These are phyloP conservation scores for Trematocara stigmaticum DNA, from an alignment of 2,113 vertebrate genomes.

Conservation along the genomic window DNA sequence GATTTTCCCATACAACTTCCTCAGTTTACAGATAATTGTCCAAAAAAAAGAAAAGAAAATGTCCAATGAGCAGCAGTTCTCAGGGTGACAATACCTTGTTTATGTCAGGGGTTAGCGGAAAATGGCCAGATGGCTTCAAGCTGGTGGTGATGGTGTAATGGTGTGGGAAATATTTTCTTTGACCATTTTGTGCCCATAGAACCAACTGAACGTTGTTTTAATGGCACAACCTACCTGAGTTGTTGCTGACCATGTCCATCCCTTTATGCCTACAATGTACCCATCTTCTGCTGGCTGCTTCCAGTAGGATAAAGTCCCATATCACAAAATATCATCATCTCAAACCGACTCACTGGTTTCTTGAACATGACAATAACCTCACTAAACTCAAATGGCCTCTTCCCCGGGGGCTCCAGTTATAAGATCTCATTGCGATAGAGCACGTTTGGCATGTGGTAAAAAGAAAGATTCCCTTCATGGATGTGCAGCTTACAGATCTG, in stretches of 20 bases:
- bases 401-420: background rate
- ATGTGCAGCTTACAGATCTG: background rate
- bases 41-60: background rate
- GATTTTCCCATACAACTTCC: background rate
- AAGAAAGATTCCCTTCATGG: background rate
- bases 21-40: background rate
- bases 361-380: background rate
- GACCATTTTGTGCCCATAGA: fast-evolving
- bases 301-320: background rate
- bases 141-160: background rate
- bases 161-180: background rate
- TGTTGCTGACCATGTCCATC: background rate
- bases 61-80: background rate
- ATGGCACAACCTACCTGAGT: background rate
- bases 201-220: fast-evolving
- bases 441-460: background rate
- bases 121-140: background rate
- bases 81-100: background rate
- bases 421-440: background rate
- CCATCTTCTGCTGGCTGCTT: background rate
- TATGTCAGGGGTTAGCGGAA: background rate
- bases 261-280: fast-evolving
- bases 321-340: background rate
- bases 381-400: background rate
- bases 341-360: background rate